Evolutionary conservation across 2,113 vertebrate genomes (phyloP).

Genomic region (Brachypteracias leptosomus): DNA sequence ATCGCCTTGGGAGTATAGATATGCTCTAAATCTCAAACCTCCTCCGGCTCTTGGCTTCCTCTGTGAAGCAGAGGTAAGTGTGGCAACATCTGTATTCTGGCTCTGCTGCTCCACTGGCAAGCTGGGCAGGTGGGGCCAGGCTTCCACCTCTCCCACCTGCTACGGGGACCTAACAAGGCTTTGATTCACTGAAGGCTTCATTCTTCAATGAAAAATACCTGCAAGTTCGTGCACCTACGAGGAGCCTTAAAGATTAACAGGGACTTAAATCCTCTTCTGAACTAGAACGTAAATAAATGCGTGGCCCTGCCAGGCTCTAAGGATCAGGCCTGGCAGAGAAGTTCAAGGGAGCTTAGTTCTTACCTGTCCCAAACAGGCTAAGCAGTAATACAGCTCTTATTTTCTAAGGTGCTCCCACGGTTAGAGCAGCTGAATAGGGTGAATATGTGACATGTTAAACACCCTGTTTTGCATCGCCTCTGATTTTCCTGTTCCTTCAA

Average conservation of each 20-base stretch:
- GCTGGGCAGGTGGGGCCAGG: constrained; percentile 2
- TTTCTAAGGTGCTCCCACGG: background rate
- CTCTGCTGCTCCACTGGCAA: constrained; percentile 21
- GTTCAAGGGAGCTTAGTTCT: background rate
- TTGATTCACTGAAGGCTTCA: background rate
- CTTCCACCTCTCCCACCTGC: constrained; percentile 44
- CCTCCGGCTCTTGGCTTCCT: background rate
- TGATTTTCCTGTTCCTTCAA: background rate
- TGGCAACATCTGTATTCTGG: constrained; percentile 45
- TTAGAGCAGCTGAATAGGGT: background rate
- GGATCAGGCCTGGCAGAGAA: background rate
- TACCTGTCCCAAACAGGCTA: background rate
- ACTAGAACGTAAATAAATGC: constrained; percentile 7
- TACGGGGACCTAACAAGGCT: background rate
- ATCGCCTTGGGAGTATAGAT: constrained; percentile 20
- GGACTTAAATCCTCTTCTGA: constrained; percentile 25
- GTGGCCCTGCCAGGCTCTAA: background rate
- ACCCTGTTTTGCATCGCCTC: background rate
- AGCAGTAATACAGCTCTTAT: background rate
- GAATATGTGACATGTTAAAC: background rate
- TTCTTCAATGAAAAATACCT: background rate
- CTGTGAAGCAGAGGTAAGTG: background rate
- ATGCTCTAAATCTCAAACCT: constrained; percentile 27
- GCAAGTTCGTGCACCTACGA: background rate
- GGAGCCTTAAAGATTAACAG: background rate